Conservation (phyloP, 2,888 invertebrate species). For the Scrobipalpa costella region DNA sequence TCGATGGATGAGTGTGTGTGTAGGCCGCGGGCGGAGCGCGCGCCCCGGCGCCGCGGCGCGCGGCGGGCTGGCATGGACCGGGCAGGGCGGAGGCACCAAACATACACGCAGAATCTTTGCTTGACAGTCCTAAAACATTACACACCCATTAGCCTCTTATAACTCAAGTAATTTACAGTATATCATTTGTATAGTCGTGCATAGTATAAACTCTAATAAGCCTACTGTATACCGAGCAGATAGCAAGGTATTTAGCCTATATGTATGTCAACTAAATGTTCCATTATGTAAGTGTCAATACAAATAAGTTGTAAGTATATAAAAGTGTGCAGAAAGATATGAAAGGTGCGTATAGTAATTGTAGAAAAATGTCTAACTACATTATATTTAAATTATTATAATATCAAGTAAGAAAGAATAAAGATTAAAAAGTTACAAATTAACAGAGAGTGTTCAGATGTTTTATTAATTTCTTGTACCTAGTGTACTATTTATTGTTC, state of each 20-base stretch:
- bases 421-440: conserved; percentile 2
- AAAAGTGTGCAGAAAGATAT: conserved; percentile 19
- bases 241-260: conserved; percentile 7
- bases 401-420: not conserved
- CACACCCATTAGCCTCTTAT: conserved; percentile 3
- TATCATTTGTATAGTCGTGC: conserved; percentile 14
- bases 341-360: conserved; percentile 12
- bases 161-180: not conserved
- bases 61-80: conserved; percentile 41
- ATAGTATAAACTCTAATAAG: conserved; percentile 10
- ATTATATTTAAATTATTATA: not conserved
- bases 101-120: conserved; percentile 58
- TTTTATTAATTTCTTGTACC: too few species aligned
- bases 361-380: conserved; percentile 17
- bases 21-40: not conserved
- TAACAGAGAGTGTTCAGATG: conserved; percentile 11
- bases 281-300: conserved; percentile 4
- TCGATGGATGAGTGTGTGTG: not conserved
- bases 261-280: conserved; percentile 20
- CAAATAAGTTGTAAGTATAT: not conserved
- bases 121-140: conserved; percentile 54
- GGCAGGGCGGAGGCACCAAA: conserved; percentile 65
- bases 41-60: not conserved
- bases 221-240: not conserved
- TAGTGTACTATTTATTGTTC: too few species aligned